Evolutionary conservation across 2,888 invertebrate genomes (phyloP).

Genomic region (Helobdella robusta): DNA sequence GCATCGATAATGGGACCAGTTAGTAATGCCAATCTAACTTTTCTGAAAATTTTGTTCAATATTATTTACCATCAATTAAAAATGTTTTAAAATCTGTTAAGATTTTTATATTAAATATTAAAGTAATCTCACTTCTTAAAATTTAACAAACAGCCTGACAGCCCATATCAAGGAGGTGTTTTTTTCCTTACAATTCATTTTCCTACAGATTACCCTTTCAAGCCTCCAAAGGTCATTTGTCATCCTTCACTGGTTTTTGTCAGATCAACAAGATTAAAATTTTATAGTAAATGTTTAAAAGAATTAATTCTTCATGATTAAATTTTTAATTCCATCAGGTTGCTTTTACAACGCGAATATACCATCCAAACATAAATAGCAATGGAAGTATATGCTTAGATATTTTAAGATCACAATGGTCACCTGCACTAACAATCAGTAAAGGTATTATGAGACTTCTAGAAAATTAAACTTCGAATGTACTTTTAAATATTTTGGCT

Average conservation of each 20-base stretch:
- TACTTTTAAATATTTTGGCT: not conserved
- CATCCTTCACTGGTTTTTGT: too few relatives aligned
- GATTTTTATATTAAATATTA: not conserved
- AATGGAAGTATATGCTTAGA: slow-evolving; percentile 99
- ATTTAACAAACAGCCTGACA: slow-evolving; percentile 69
- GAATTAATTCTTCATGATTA: not conserved
- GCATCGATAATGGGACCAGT: slow-evolving; percentile 99
- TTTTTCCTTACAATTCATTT: slow-evolving; percentile 99
- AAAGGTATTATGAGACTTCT: slow-evolving; percentile 63
- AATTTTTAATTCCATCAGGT: slow-evolving; percentile 56
- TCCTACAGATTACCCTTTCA: slow-evolving; percentile 99
- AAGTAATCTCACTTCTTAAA: slow-evolving; percentile 3
- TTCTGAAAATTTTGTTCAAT: not conserved
- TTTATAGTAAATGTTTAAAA: not conserved
- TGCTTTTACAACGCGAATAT: slow-evolving; percentile 99
- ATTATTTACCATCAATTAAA: not conserved
- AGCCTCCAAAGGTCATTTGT: slow-evolving; percentile 94
- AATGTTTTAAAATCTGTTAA: not conserved
- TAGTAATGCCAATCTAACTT: slow-evolving; percentile 10
- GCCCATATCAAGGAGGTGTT: slow-evolving; percentile 98
- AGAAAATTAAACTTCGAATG: not conserved
- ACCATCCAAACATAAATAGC: slow-evolving; percentile 99
- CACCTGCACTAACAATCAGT: slow-evolving; percentile 98
- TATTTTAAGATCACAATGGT: slow-evolving; percentile 99
- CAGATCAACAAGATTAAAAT: not conserved